Evolutionary conservation across 1,140 invertebrate species (phyloP), one percentile per base, ranked within the genome.

Genomic region (Drosophila persimilis): DNA sequence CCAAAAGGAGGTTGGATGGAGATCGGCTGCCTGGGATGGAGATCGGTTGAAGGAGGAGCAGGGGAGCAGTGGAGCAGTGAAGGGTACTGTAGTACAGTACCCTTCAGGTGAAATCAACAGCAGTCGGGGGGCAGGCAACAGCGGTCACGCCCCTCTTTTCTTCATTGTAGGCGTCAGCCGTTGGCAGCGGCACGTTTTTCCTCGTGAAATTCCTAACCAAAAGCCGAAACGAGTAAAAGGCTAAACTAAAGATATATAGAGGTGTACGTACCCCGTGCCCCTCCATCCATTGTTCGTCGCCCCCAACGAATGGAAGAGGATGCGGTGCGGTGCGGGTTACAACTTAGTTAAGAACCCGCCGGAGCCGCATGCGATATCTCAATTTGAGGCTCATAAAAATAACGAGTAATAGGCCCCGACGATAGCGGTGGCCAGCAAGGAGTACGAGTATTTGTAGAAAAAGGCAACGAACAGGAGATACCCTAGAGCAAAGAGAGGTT

Each of bases 51-150:
- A 20, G 31, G 22, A 26, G 46, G 17, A 8, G 64, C 9, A 15
- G 52, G 8, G 20, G 41, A 17, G 41, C 7, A 20, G 31, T 15
- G 20, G 41, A 6, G 41, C 15, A 22, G 20, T 6, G 24, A n/a
- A 13, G 43, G 2, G 26, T 43, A 26, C 31, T 8, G 29, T 31
- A 13, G 11, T 5, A 1, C 35, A 31, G 29, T 58, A 66, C 73
- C 80, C 80, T 83, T 64, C 65, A 62, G 80, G 80, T 84, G 80
- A 85, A 83, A 84, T 85, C 80, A 75, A 84, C 77, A 77, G 80
- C 81, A 65, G 73, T 60, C 65, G 65, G 24, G 0, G 24, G 24
- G 24, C 24, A 26, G 24, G 24, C 80, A 75, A 79, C 73, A 77
- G 81, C 81, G 62, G 73, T 60, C 65, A 74, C 71, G 71, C 71